Percentiles rank a stretch among this genome's conserved stretches.
Conservation (phyloP, 2,888 invertebrate species). For the Drosophila crucigera region DNA sequence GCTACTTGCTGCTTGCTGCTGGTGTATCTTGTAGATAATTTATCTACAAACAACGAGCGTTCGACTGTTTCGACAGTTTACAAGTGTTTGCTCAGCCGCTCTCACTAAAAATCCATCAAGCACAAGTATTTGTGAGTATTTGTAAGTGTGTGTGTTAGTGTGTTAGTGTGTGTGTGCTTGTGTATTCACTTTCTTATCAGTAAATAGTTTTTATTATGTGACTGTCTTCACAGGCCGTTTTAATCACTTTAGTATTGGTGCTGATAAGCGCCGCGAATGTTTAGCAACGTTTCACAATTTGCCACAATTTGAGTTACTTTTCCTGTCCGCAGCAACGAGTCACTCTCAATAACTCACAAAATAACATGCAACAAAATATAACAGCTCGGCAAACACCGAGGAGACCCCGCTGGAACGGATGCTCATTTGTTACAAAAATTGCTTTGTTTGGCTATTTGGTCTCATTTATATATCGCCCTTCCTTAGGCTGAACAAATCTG, state of each 20-base stretch:
- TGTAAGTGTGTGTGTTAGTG: slow-evolving; percentile 4
- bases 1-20: slow-evolving; percentile 6
- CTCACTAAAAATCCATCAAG: slow-evolving; percentile 21
- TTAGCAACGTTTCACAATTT: slow-evolving; percentile 23
- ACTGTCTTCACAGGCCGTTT: slow-evolving; percentile 28
- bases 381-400: slow-evolving; percentile 1
- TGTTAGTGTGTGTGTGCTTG: slow-evolving; percentile 10
- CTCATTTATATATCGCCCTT: slow-evolving; percentile 60
- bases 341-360: slow-evolving; percentile 9
- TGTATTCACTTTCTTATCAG: slow-evolving; percentile 68
- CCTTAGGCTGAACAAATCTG: slow-evolving; percentile 56
- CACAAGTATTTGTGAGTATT: slow-evolving; percentile 6
- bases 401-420: slow-evolving; percentile 2
- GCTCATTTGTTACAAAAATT: slow-evolving; percentile 50
- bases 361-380: not conserved
- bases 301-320: slow-evolving; percentile 10
- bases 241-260: slow-evolving; percentile 52
- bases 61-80: slow-evolving; percentile 47
- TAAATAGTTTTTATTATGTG: slow-evolving; percentile 74
- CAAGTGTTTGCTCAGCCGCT: slow-evolving; percentile 78
- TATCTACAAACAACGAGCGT: slow-evolving; percentile 65
- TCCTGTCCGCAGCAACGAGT: slow-evolving; percentile 3
- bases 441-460: slow-evolving; percentile 60
- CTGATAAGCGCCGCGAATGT: slow-evolving; percentile 37
- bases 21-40: slow-evolving; percentile 66